phyloP scores from a whole-genome alignment of 2,113 vertebrate species.

The Poecile atricapillus region DNA sequence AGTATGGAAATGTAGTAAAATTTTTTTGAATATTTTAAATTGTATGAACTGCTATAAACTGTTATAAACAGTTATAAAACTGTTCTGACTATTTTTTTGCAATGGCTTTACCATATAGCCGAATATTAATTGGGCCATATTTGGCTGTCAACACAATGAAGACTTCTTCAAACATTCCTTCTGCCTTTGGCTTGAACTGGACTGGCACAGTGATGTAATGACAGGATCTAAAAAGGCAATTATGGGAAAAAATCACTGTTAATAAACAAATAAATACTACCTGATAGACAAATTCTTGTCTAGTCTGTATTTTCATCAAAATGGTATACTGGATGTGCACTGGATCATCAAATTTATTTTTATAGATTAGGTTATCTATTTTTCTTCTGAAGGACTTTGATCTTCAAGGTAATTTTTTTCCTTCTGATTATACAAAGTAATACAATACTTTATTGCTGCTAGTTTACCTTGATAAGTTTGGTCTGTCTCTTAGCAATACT shows the following conservation, averaged over 20 bases:
- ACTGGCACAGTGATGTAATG: constrained; percentile 95
- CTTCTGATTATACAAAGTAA: background rate
- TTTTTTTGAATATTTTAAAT: background rate
- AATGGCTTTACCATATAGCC: constrained; percentile 83
- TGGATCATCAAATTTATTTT: background rate
- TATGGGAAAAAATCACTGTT: background rate
- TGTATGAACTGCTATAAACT: background rate
- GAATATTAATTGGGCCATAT: constrained; percentile 76
- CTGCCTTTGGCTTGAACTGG: constrained; percentile 83
- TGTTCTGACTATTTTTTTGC: constrained; percentile 12
- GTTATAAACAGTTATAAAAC: background rate
- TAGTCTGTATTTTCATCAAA: background rate
- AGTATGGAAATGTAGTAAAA: background rate
- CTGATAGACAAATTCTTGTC: background rate
- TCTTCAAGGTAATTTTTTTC: background rate
- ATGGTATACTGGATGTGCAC: background rate
- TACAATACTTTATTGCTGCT: background rate
- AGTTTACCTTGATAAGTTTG: background rate
- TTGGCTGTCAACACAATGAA: constrained; percentile 80
- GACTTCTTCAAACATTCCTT: constrained; percentile 77
- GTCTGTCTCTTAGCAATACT: background rate
- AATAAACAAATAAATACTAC: background rate
- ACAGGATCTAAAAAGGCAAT: constrained; percentile 75
- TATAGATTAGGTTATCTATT: background rate
- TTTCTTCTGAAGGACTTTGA: background rate